Conservation (phyloP, 1,140 invertebrate species). For the Mesaphorura yosii region DNA sequence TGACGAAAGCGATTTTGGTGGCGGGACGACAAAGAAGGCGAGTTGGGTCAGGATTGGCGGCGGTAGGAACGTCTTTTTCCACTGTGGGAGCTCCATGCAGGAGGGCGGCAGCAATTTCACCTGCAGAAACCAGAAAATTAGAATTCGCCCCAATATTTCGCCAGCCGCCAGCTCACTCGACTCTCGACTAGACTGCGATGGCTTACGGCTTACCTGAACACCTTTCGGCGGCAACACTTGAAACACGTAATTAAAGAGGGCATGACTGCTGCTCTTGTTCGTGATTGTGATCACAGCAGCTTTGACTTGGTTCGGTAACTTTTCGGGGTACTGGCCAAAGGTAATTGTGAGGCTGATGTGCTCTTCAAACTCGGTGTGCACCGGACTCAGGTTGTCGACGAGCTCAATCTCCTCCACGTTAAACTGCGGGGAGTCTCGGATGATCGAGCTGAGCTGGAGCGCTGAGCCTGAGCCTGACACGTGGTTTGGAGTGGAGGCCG, state of each 20-base stretch:
- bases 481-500: not conserved
- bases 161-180: not conserved
- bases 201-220: slow-evolving; percentile 15
- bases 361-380: slow-evolving; percentile 14
- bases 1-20: not conserved
- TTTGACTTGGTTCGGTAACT: slow-evolving; percentile 9
- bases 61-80: slow-evolving; percentile 29
- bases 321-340: slow-evolving; percentile 18
- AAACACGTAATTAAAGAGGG: slow-evolving; percentile 26
- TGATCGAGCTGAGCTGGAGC: no score
- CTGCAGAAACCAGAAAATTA: slow-evolving; percentile 10
- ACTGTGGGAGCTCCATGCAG: slow-evolving; percentile 24
- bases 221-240: slow-evolving; percentile 30
- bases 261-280: slow-evolving; percentile 10
- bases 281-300: slow-evolving; percentile 21
- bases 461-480: slow-evolving; percentile 18
- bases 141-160: not conserved
- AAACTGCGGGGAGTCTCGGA: no score
- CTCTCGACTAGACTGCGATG: not conserved
- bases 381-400: slow-evolving; percentile 20
- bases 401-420: slow-evolving; percentile 28
- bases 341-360: slow-evolving; percentile 13
- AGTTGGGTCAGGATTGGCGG: slow-evolving; percentile 29
- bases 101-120: slow-evolving; percentile 26
- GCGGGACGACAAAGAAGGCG: slow-evolving; percentile 15